phyloP scores from a whole-genome alignment of 1,140 invertebrate species.

The Panagrolaimus sp. region DNA sequence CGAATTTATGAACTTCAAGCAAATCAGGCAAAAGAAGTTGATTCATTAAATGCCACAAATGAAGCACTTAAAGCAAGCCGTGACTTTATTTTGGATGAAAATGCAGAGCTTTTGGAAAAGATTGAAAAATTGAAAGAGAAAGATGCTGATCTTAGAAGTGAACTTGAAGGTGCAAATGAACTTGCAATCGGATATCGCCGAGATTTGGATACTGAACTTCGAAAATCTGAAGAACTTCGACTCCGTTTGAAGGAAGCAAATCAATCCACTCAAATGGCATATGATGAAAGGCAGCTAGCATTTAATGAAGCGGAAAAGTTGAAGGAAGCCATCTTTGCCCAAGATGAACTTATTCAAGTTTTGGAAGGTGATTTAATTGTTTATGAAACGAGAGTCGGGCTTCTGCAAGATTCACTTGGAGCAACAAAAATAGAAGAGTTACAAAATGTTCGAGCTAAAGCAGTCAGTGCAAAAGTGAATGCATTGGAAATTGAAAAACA shows the following conservation, averaged over 20 bases:
- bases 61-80: conserved; percentile 47
- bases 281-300: conserved; percentile 44
- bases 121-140: conserved; percentile 42
- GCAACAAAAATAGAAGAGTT: conserved; percentile 46
- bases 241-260: conserved; percentile 41
- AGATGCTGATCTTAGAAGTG: conserved; percentile 40
- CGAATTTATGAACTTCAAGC: conserved; percentile 21
- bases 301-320: conserved; percentile 47
- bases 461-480: conserved; percentile 50
- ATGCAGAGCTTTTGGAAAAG: conserved; percentile 44
- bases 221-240: conserved; percentile 32
- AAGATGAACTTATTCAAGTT: conserved; percentile 52
- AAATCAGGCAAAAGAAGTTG: conserved; percentile 25
- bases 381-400: conserved; percentile 53
- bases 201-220: conserved; percentile 32
- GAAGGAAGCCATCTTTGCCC: conserved; percentile 53
- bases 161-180: conserved; percentile 38
- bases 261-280: conserved; percentile 27
- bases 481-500: conserved; percentile 55
- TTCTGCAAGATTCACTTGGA: conserved; percentile 51
- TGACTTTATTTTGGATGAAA: conserved; percentile 52
- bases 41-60: conserved; percentile 33
- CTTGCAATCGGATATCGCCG: conserved; percentile 28
- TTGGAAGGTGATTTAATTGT: conserved; percentile 53
- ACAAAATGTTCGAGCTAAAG: conserved; percentile 49